Conservation (phyloP, 2,113 vertebrate genomes). For the Gila orcuttii region DNA sequence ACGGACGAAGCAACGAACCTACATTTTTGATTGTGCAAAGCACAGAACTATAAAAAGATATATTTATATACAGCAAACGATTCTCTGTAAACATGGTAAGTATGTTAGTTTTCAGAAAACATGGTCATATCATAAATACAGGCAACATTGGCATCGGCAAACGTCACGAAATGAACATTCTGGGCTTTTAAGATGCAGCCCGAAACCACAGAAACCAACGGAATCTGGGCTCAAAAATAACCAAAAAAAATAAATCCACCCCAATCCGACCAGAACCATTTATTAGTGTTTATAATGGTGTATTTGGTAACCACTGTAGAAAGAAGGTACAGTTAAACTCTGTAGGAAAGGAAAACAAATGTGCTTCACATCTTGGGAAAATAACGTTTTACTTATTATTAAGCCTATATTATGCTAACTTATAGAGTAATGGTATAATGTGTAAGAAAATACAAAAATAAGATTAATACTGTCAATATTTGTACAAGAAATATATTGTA, state of each 20-base stretch:
- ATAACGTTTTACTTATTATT: conserved; percentile 74
- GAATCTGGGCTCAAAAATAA: conserved; percentile 70
- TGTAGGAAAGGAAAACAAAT: conserved; percentile 84
- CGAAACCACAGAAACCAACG: conserved; percentile 80
- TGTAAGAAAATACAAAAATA: conserved; percentile 99
- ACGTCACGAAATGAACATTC: conserved; percentile 86
- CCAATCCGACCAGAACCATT: conserved; percentile 66
- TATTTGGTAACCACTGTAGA: conserved; percentile 90
- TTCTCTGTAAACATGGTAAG: conserved; percentile 98
- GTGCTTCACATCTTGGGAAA: conserved; percentile 84
- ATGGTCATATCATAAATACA: conserved; percentile 90
- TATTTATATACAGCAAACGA: conserved; percentile 94
- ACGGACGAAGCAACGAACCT: conserved; percentile 85
- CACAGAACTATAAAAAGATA: conserved; percentile 91
- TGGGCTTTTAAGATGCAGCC: conserved; percentile 81
- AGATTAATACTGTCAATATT: conserved; percentile 99
- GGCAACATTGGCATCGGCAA: conserved; percentile 92
- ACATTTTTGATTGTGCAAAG: conserved; percentile 89
- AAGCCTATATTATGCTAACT: conserved; percentile 85
- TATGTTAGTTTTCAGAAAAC: conserved; percentile 89
- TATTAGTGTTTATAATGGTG: conserved; percentile 85
- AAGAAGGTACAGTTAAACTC: conserved; percentile 83
- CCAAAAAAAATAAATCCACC: conserved; percentile 52
- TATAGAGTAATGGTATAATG: conserved; percentile 97
- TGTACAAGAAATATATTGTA: conserved; percentile 97